phyloP scores from a whole-genome alignment of 2,888 invertebrate genomes.

The Ecdyonurus torrentis region DNA sequence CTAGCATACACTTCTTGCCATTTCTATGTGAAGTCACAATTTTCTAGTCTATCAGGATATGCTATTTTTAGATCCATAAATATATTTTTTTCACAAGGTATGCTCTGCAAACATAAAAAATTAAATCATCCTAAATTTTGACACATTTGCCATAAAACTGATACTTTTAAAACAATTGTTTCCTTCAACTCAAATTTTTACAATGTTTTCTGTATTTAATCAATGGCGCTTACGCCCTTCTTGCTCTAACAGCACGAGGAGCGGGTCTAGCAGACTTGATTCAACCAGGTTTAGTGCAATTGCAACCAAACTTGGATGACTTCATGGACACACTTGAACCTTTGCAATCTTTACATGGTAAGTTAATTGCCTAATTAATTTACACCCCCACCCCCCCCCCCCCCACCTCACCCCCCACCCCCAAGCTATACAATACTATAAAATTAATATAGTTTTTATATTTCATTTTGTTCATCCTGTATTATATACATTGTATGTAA shows the following conservation, averaged over 20 bases:
- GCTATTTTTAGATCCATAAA: no score
- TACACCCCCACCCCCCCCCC: no score
- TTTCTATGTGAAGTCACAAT: no score
- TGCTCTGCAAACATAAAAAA: no score
- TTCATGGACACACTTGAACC: constrained; percentile 84
- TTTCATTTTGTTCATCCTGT: no score
- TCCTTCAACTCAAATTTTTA: not conserved
- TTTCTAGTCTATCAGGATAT: no score
- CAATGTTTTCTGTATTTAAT: not conserved
- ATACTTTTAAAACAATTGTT: no score
- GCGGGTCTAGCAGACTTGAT: constrained; percentile 90
- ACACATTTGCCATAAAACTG: not conserved
- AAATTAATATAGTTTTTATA: no score
- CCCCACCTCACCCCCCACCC: not conserved
- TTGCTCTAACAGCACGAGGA: constrained; percentile 2
- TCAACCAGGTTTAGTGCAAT: constrained; percentile 91
- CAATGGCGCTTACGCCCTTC: not conserved
- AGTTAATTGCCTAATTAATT: no score
- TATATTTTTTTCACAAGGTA: no score
- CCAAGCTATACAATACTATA: no score
- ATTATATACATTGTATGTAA: no score
- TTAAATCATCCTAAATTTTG: not conserved
- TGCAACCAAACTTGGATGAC: constrained; percentile 93
- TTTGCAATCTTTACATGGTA: constrained; percentile 66
- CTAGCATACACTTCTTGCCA: not conserved